Evolutionary conservation across 2,113 vertebrate species (phyloP).

Genomic region (Podarcis raffonei): DNA sequence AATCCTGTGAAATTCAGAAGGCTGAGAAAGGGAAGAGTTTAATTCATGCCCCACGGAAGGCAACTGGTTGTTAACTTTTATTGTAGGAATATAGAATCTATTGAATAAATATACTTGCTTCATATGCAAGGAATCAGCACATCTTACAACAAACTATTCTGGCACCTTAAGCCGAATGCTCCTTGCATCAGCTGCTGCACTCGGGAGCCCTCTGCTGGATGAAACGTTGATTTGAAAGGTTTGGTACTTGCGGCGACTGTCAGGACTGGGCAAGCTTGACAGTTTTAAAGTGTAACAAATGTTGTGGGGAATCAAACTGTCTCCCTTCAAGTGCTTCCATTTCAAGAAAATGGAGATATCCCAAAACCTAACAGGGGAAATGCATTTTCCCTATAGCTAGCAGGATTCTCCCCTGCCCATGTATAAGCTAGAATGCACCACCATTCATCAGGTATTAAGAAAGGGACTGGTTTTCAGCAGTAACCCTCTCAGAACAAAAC

Average conservation of each 20-base stretch:
- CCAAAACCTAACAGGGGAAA: neutral
- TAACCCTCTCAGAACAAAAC: neutral
- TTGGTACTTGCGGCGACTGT: neutral
- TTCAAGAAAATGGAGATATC: neutral
- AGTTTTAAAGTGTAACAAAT: neutral
- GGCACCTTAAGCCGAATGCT: neutral
- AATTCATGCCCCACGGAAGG: neutral
- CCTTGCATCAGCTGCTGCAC: neutral
- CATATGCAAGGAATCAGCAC: neutral
- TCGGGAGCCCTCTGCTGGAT: slow-evolving; percentile 12
- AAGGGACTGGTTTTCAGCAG: neutral
- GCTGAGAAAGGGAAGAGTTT: neutral
- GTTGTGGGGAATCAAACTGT: neutral
- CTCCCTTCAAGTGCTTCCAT: neutral
- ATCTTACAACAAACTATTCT: neutral
- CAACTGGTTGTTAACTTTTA: neutral
- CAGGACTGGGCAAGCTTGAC: neutral
- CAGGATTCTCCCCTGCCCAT: neutral
- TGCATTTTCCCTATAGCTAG: neutral
- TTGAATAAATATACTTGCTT: neutral
- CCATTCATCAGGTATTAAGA: neutral
- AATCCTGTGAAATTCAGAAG: neutral
- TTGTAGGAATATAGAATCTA: neutral
- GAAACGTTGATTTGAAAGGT: neutral
- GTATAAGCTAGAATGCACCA: neutral